phyloP scores from a whole-genome alignment of 2,113 vertebrate genomes.

The Papio anubis region DNA sequence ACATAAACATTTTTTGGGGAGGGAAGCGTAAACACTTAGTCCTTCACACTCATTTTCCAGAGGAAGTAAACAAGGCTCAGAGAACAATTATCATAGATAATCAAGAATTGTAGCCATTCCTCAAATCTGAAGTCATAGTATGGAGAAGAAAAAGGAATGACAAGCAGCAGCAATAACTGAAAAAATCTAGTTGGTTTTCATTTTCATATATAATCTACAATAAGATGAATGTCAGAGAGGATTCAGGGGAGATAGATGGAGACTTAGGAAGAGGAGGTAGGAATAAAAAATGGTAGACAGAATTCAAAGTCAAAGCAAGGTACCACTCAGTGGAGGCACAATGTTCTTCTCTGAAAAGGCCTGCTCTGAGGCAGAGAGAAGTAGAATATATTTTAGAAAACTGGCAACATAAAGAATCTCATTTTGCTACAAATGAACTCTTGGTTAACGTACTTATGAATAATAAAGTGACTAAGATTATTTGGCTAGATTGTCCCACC shows the following conservation, averaged over 20 bases:
- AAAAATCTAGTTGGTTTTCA: neutral
- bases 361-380: neutral
- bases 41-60: neutral
- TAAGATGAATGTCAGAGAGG: neutral
- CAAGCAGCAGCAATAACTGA: neutral
- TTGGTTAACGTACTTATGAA: neutral
- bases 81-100: neutral
- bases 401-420: neutral
- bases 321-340: neutral
- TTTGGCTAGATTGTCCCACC: neutral
- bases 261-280: neutral
- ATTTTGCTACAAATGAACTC: neutral
- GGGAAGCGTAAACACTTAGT: neutral
- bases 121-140: neutral
- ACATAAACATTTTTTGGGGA: neutral
- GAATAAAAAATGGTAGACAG: neutral
- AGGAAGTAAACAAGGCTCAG: neutral
- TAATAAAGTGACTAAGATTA: neutral
- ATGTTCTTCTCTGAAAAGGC: neutral
- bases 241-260: neutral
- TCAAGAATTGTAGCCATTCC: neutral
- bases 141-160: neutral
- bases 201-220: neutral
- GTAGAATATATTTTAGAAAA: slow-evolving; percentile 34
- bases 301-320: neutral